Conservation (phyloP, 2,797 vertebrate genomes). For the Emydoidea blandingii region DNA sequence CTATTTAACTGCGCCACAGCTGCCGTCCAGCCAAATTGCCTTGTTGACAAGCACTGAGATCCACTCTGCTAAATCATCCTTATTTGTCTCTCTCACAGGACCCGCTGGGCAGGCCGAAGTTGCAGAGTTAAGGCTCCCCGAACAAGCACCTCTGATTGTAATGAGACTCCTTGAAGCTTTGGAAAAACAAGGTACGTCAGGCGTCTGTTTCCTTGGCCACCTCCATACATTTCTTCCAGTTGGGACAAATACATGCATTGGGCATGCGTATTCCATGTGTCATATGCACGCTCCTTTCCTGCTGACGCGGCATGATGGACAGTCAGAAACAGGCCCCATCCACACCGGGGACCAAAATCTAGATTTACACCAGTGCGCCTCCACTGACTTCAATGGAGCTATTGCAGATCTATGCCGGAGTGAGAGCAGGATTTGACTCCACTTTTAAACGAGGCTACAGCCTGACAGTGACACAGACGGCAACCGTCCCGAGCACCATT, state of each 20-base stretch:
- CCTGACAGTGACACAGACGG: background rate
- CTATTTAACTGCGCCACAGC: background rate
- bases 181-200: slow-evolving; percentile 81
- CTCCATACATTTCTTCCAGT: background rate
- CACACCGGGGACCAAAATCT: too few species aligned
- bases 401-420: background rate
- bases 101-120: slow-evolving; percentile 69
- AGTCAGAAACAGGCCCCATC: too few species aligned
- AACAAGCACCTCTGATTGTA: slow-evolving; percentile 79
- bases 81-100: slow-evolving; percentile 66
- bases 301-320: background rate
- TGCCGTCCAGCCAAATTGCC: background rate
- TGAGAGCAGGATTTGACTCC: background rate
- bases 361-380: background rate
- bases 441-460: background rate
- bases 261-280: background rate
- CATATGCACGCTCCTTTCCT: background rate
- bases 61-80: background rate
- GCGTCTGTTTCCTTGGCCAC: fast-evolving
- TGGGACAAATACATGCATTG: background rate
- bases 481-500: background rate
- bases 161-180: slow-evolving; percentile 81
- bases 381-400: background rate
- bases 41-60: background rate
- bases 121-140: slow-evolving; percentile 75